Conservation (phyloP, 2,888 invertebrate genomes). For the Lasioglossum leucozonium region DNA sequence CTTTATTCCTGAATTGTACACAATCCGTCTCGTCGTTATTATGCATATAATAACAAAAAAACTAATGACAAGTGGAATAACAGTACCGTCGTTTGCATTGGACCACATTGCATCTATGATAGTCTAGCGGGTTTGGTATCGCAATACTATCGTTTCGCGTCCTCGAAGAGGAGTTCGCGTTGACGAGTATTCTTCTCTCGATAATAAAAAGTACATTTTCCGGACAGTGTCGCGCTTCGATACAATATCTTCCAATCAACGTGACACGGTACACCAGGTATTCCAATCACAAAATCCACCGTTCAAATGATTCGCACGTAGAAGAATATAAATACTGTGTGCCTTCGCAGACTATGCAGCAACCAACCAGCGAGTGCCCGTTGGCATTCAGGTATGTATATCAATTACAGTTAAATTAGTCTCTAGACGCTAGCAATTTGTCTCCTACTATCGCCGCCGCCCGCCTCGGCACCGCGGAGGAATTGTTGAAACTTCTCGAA, state of each 20-base stretch:
- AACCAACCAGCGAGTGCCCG: constrained; percentile 59
- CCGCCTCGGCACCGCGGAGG: constrained; percentile 34
- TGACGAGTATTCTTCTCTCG: background rate
- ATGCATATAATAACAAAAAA: constrained; percentile 60
- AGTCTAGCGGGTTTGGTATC: constrained; percentile 49
- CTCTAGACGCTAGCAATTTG: constrained; percentile 61
- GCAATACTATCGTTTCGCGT: constrained; percentile 38
- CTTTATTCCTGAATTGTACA: constrained; percentile 45
- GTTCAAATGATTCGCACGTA: constrained; percentile 53
- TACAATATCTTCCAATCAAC: constrained; percentile 49
- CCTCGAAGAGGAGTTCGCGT: background rate
- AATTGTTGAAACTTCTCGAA: constrained; percentile 60
- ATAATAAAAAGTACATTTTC: background rate
- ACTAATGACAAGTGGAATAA: constrained; percentile 51
- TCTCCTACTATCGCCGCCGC: constrained; percentile 55
- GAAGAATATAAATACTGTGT: constrained; percentile 75
- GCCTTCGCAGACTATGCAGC: constrained; percentile 68
- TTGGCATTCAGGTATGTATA: constrained; percentile 54
- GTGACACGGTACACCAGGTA: constrained; percentile 31
- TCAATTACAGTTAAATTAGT: constrained; percentile 68
- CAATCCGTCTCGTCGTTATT: constrained; percentile 53
- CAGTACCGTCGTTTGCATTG: constrained; percentile 38
- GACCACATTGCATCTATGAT: constrained; percentile 54
- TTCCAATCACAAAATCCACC: constrained; percentile 44
- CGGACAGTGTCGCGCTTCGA: constrained; percentile 3